Evolutionary conservation across 35 echinoderm and acorn worm genomes (phyloP).

Genomic region (Lytechinus variegatus): DNA sequence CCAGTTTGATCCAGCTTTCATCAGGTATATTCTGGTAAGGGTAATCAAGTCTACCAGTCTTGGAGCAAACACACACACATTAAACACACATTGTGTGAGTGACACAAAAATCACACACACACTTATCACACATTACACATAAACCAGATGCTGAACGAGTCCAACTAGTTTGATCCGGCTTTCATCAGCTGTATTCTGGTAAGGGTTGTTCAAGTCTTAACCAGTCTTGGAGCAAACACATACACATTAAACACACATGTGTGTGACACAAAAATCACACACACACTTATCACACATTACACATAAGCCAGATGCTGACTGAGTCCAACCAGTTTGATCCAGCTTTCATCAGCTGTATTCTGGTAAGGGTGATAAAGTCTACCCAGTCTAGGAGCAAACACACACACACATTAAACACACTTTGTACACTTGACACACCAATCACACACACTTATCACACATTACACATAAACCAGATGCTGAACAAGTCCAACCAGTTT

Average conservation of each 20-base stretch:
- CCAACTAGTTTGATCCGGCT: constrained; percentile 76
- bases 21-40: constrained; percentile 85
- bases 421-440: no score
- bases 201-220: not conserved
- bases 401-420: no score
- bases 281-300: no score
- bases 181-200: constrained; percentile 94
- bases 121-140: constrained; percentile 74
- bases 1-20: constrained; percentile 85
- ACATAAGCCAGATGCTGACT: constrained; percentile 73
- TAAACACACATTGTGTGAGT: no score
- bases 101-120: no score
- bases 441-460: constrained; percentile 15
- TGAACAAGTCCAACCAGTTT: constrained; percentile 74
- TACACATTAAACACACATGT: no score
- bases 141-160: constrained; percentile 75
- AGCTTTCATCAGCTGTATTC: constrained; percentile 84
- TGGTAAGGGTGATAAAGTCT: constrained; percentile 51
- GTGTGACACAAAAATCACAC: no score
- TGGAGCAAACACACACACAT: no score
- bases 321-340: constrained; percentile 77
- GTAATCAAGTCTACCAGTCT: no score
- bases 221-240: no score
- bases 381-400: no score
- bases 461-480: constrained; percentile 70